phyloP scores from a whole-genome alignment of 2,113 vertebrate genomes.

The Pteropus alecto region DNA sequence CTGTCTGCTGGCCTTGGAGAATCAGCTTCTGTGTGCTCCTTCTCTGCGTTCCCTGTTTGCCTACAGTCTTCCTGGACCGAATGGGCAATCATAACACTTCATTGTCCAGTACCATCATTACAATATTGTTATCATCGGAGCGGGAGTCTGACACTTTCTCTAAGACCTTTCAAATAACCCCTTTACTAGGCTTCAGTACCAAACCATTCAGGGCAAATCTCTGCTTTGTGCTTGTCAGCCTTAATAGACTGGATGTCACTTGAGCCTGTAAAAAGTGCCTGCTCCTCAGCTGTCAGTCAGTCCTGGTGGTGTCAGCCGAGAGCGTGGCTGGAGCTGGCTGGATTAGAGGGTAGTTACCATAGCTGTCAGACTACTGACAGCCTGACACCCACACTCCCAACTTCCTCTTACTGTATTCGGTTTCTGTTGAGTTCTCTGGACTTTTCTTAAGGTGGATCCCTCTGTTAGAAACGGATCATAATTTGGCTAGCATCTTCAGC shows the following conservation, averaged over 20 bases:
- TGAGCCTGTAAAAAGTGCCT: conserved; percentile 96
- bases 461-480: conserved; percentile 75
- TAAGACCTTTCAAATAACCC: conserved; percentile 99
- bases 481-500: conserved; percentile 63
- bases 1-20: conserved; percentile 80
- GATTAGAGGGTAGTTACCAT: conserved; percentile 99
- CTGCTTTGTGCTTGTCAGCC: conserved; percentile 99
- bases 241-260: conserved; percentile 99
- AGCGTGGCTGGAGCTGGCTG: conserved; percentile 98
- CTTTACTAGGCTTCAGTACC: conserved; percentile 96
- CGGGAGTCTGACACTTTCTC: conserved; percentile 97
- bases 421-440: conserved; percentile 89
- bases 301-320: conserved; percentile 93
- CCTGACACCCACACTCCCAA: conserved; percentile 98
- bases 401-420: conserved; percentile 95
- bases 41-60: conserved; percentile 82
- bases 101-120: conserved; percentile 99
- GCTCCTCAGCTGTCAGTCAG: conserved; percentile 99
- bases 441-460: conserved; percentile 88
- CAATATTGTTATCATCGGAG: conserved; percentile 99
- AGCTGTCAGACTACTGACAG: conserved; percentile 99
- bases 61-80: conserved; percentile 89
- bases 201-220: conserved; percentile 98
- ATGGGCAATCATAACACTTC: conserved; percentile 95
- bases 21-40: conserved; percentile 81